Conservation (phyloP, 2,888 invertebrate genomes). For the Dione juno region DNA sequence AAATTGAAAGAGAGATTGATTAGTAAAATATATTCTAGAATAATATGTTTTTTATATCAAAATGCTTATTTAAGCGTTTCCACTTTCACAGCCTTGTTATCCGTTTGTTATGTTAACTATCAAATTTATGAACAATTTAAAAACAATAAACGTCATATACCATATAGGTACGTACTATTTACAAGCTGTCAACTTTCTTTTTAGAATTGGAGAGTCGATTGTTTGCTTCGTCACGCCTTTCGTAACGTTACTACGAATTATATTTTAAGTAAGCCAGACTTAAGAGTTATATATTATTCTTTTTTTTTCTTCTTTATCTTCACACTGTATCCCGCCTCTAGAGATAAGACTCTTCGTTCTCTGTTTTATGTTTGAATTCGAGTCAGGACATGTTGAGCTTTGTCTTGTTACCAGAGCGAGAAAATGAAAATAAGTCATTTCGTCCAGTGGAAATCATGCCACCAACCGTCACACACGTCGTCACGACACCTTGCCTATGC, state of each 20-base stretch:
- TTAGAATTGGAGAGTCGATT: constrained; percentile 16
- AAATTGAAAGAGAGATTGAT: too few species aligned
- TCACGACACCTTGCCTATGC: too few species aligned
- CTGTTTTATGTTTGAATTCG: too few species aligned
- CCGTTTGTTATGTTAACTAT: not conserved
- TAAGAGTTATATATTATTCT: not conserved
- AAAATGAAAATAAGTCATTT: too few species aligned
- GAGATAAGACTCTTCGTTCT: too few species aligned
- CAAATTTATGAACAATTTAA: constrained; percentile 24
- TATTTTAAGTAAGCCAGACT: not conserved
- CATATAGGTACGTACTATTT: constrained; percentile 7
- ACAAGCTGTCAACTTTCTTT: constrained; percentile 24
- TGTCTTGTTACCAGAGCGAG: too few species aligned
- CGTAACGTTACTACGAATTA: constrained; percentile 15
- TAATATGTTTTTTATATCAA: not conserved
- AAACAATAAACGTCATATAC: constrained; percentile 23
- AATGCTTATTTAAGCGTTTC: not conserved
- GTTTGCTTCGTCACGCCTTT: constrained; percentile 13
- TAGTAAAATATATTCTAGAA: too few species aligned
- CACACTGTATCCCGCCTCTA: too few species aligned
- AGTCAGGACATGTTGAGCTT: too few species aligned
- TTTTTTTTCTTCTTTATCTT: too few species aligned
- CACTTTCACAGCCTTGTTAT: constrained; percentile 1
- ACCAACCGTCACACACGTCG: too few species aligned
- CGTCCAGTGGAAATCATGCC: too few species aligned